Evolutionary conservation across 2,888 invertebrate genomes (phyloP), one percentile per base, ranked within the genome.

Genomic region (Aporophyla nigra): DNA sequence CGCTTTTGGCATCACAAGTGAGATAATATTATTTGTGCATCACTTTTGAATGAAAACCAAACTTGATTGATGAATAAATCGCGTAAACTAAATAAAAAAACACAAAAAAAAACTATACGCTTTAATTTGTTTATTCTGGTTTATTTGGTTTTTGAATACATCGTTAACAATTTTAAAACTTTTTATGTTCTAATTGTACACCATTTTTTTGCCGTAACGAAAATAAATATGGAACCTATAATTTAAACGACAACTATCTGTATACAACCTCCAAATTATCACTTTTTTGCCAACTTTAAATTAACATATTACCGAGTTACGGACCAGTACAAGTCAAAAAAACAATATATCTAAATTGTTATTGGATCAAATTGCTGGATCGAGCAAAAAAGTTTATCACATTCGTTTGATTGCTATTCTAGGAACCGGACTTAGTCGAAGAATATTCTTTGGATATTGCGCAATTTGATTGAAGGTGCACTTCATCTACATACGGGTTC

Each of bases 361-460:
- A 83, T 59, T 77, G 24, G 74, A 67, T 77, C 65, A 63, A 62
- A 74, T 67, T 62, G 51, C 33, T 70, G 33, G 2, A 49, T 43
- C 10, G 62, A 59, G 43, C 80, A 83, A 83, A 83, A 81, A 84
- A 70, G 7, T 16, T 14, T 76, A 69, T 70, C 74, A 84, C 69
- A 72, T 67, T 62, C 16, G 46, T 5, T 67, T 16, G 10, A 43
- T 59, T 59, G 24, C 9, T 46, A 68, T 70, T 73, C 21, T 62
- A 33, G 33, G 46, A 76, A 79, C 82, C 78, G 78, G 82, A 78
- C 65, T 71, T 62, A 2, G 33, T 12, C 40, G 1, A 63, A 56
- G 46, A 66, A 65, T 61, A 73, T 71, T 65, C 40, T 10, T 59
- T 49, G 67, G 4, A 9, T 27, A 53, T 84, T 82, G n/a, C 56